phyloP scores from a whole-genome alignment of 2,113 vertebrate species.

The Nothoprocta perdicaria region DNA sequence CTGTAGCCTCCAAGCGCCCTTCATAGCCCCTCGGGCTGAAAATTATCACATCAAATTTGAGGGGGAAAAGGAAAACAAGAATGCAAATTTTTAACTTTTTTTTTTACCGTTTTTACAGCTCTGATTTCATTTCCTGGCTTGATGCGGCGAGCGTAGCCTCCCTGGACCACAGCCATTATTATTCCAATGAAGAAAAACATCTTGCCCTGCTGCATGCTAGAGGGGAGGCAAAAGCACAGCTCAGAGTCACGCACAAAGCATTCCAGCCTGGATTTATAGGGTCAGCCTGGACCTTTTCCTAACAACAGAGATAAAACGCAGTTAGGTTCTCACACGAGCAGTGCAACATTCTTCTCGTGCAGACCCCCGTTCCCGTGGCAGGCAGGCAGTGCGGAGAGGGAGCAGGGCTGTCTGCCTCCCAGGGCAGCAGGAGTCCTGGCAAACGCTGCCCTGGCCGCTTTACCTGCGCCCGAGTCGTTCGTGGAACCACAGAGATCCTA shows the following conservation, averaged over 20 bases:
- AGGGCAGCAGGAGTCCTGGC: background rate
- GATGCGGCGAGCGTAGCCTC: conserved; percentile 91
- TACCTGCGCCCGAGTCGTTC: background rate
- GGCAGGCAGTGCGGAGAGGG: background rate
- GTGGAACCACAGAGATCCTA: too few species aligned
- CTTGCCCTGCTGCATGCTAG: conserved; percentile 96
- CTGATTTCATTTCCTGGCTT: conserved; percentile 86
- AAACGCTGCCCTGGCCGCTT: background rate
- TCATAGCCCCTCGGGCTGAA: background rate
- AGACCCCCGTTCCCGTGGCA: background rate
- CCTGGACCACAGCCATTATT: conserved; percentile 93
- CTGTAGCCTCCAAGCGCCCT: background rate
- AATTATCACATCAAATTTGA: background rate
- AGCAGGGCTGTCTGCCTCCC: fast-evolving
- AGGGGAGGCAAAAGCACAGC: conserved; percentile 28
- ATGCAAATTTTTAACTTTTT: background rate
- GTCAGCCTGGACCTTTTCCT: background rate
- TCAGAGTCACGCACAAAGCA: background rate
- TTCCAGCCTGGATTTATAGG: background rate
- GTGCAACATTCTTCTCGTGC: background rate
- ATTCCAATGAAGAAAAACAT: conserved; percentile 98
- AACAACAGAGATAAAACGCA: background rate
- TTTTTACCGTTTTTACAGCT: conserved; percentile 85
- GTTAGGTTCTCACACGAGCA: background rate
- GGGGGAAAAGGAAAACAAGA: background rate